Conservation (phyloP, 2,113 vertebrate species). For the Pseudopipra pipra region DNA sequence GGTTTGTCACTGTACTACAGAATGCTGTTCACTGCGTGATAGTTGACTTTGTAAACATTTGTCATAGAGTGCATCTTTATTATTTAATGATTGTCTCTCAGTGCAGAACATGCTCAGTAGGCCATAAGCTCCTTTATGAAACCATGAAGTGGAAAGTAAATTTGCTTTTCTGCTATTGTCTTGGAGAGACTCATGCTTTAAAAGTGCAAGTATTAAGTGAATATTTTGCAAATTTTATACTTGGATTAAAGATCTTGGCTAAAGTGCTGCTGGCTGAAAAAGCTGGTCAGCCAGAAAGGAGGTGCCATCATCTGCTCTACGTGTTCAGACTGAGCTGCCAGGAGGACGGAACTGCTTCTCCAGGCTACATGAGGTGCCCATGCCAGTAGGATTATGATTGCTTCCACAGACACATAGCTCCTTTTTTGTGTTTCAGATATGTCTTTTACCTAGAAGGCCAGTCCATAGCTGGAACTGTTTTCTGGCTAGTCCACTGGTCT, state of each 20-base stretch:
- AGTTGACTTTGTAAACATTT: background rate
- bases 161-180: background rate
- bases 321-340: background rate
- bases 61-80: background rate
- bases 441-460: background rate
- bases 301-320: background rate
- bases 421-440: background rate
- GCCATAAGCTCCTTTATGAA: background rate
- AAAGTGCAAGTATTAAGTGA: background rate
- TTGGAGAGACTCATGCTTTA: background rate
- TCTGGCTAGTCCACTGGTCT: background rate
- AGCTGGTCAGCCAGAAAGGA: background rate
- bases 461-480: background rate
- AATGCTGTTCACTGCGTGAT: background rate
- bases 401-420: background rate
- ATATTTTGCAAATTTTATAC: background rate
- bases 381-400: background rate
- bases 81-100: background rate
- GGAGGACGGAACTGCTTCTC: background rate
- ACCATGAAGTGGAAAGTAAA: background rate
- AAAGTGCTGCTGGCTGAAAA: background rate
- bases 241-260: background rate
- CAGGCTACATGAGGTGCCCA: background rate
- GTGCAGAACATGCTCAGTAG: background rate
- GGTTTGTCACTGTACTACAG: background rate